Percentiles rank a stretch among this genome's conserved stretches.
Evolutionary conservation across 37 sponge, comb jelly and placozoan species (phyloP).

Genomic region (Theonella swinhoei): DNA sequence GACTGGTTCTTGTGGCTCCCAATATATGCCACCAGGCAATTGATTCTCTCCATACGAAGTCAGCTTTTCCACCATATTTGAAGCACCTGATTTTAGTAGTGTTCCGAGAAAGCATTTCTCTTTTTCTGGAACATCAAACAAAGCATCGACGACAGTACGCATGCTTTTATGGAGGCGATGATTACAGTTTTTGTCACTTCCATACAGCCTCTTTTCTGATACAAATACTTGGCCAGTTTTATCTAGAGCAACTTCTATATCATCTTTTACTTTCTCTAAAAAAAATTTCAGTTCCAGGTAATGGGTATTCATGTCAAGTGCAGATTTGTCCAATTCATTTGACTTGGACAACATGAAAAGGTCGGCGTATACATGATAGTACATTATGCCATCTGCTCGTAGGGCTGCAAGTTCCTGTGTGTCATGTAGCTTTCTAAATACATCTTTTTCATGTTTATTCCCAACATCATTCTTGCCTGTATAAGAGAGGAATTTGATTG

Average conservation of each 20-base stretch:
- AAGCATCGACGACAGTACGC: slow-evolving; percentile 1
- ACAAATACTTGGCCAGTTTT: neutral
- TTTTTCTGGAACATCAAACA: slow-evolving; percentile 10
- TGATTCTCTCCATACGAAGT: slow-evolving; percentile 46
- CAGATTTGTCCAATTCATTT: slow-evolving; percentile 30
- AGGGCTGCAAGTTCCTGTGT: slow-evolving; percentile 13
- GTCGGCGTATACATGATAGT: slow-evolving; percentile 43
- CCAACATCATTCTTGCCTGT: slow-evolving; percentile 30
- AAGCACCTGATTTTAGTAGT: slow-evolving; percentile 27
- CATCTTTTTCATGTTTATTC: slow-evolving; percentile 38
- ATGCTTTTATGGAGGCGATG: slow-evolving; percentile 10
- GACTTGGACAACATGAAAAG: slow-evolving; percentile 52
- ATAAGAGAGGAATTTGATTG: slow-evolving; percentile 25
- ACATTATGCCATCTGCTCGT: slow-evolving; percentile 37
- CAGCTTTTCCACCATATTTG: slow-evolving; percentile 42
- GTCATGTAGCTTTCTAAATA: slow-evolving; percentile 33
- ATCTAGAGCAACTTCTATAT: slow-evolving; percentile 9
- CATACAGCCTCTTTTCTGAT: slow-evolving; percentile 8
- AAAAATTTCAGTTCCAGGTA: slow-evolving; percentile 24
- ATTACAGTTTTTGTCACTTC: neutral
- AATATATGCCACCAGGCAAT: slow-evolving; percentile 51
- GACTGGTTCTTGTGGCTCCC: slow-evolving; percentile 32
- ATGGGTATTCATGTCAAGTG: slow-evolving; percentile 29
- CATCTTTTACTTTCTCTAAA: slow-evolving; percentile 1
- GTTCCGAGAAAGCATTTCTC: neutral